phyloP scores from a whole-genome alignment of 2,113 vertebrate genomes.

The Sialia sialis region DNA sequence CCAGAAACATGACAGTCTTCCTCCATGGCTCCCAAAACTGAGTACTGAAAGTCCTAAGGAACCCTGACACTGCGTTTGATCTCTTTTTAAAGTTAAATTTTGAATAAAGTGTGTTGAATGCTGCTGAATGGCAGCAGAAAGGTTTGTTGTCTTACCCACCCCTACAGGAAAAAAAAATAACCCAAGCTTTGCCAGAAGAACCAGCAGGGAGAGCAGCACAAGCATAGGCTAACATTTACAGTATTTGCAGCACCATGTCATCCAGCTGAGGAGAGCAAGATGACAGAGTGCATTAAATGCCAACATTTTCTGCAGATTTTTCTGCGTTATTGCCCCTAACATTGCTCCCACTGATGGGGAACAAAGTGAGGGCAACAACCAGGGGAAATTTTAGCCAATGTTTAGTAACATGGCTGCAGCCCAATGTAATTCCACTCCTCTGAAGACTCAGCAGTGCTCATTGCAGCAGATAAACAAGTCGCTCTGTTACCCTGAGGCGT shows the following conservation, averaged over 20 bases:
- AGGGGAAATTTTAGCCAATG: constrained; percentile 6
- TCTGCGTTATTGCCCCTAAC: background rate
- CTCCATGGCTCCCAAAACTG: background rate
- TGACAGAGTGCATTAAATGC: background rate
- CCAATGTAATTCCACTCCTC: constrained; percentile 63
- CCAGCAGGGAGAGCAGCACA: background rate
- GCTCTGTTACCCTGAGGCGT: background rate
- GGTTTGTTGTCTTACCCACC: background rate
- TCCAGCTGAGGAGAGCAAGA: background rate
- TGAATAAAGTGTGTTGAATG: background rate
- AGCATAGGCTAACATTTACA: background rate
- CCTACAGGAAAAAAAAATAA: background rate
- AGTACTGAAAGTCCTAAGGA: background rate
- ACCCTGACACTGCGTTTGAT: background rate
- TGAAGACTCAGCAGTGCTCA: constrained; percentile 25
- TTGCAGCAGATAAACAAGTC: constrained; percentile 47
- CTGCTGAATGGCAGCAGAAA: background rate
- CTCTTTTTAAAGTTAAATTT: background rate
- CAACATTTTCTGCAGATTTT: background rate
- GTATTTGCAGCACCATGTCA: background rate
- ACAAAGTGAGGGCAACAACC: background rate
- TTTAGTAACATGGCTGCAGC: background rate
- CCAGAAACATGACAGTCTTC: background rate
- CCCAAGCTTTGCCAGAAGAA: background rate
- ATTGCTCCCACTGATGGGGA: background rate